Percentiles rank a stretch among this genome's conserved stretches.
Conservation (phyloP, 1,140 invertebrate species). For the Drosophila sturtevanti region DNA sequence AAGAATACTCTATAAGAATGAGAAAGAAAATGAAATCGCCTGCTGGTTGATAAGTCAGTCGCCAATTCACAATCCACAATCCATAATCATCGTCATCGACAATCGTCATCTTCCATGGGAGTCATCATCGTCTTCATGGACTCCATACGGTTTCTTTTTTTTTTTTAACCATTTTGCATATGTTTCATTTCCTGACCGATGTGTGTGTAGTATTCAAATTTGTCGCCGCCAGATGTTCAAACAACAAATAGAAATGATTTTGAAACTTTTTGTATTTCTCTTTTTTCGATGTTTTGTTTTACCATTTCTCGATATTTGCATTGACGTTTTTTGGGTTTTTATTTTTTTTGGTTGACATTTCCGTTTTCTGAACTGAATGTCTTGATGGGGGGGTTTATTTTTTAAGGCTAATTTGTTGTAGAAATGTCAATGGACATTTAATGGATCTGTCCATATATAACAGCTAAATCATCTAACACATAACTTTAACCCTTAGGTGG, state of each 20-base stretch:
- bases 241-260: conserved; percentile 18
- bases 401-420: conserved; percentile 1
- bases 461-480: background rate
- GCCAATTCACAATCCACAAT: background rate
- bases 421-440: conserved; percentile 5
- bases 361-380: conserved; percentile 6
- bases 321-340: conserved; percentile 69
- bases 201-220: background rate
- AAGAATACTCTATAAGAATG: background rate
- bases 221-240: background rate
- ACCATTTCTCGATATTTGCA: conserved; percentile 35
- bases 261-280: conserved; percentile 3
- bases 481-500: too few species aligned
- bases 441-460: background rate
- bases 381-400: background rate
- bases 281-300: conserved; percentile 30
- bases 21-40: conserved; percentile 16
- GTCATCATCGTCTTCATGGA: conserved; percentile 4
- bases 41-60: conserved; percentile 43
- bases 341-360: conserved; percentile 4
- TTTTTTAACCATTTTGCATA: background rate
- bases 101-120: background rate
- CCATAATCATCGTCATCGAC: background rate
- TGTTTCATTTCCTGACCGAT: conserved; percentile 1
- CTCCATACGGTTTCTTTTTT: background rate